Base-by-base conservation (phyloP, 1,140 invertebrate genomes). In the Hylaeus volcanicus region DNA sequence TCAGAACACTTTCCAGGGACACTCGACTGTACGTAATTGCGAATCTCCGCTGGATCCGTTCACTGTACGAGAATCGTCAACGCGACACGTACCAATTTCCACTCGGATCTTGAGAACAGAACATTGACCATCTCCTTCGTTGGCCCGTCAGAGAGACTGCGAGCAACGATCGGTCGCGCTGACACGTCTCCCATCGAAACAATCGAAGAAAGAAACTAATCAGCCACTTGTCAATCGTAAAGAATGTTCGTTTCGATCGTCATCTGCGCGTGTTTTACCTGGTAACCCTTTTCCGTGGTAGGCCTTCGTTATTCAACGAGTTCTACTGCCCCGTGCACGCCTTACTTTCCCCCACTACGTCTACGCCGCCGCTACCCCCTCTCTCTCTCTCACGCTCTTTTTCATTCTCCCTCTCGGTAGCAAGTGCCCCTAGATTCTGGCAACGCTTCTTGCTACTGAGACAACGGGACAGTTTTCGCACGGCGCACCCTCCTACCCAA, bases 381-480 rank as follows among this genome's bases (percentile, higher is more conserved):
- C 45, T 41, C 11, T 48, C 14, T 11, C 53, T 69, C 48, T 14
- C 60, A n/a, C n/a, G n/a, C n/a, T 4, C 41, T 56, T 43, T 51
- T 63, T 60, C 56, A 43, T 63, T 76, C 41, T 66, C 74, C 61
- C 74, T 58, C 73, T 60, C 56, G 6, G 41, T 41, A 39, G 26
- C 75, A n/a, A 43, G 68, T 82, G 69, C 75, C 75, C 75, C 80
- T 79, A 72, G 69, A 72, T 73, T 78, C 75, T 73, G 61, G 80
- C 69, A 82, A 79, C 73, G 60, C 68, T 85, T 69, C 71, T 86
- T 74, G 75, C 82, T 83, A 53, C 70, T 56, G 72, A 78, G 81
- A 65, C 82, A 86, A 80, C 85, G 83, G 86, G 79, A 87, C 79
- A 91, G 88, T 91, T 88, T 88, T 87, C 81, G 65, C 82, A 87